Evolutionary conservation across 2,113 vertebrate species (phyloP).

Genomic region (Panurus biarmicus): DNA sequence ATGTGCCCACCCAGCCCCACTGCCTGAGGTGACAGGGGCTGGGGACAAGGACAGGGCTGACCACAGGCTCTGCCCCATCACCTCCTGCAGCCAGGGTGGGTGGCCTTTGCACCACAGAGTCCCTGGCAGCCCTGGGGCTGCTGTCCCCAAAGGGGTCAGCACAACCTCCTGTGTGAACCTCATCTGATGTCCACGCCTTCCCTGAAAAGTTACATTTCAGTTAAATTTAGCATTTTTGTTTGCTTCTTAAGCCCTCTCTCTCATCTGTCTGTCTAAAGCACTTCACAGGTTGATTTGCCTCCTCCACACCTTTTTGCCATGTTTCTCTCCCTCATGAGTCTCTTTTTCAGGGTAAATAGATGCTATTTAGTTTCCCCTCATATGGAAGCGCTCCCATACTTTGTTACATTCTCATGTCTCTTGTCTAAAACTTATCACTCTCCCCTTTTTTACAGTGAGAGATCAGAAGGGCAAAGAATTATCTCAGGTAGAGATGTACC

Average conservation of each 20-base stretch:
- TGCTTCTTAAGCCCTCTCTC: not conserved
- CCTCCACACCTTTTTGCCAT: not conserved
- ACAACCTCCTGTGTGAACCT: not conserved
- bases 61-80: not conserved
- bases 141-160: accelerated
- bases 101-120: accelerated
- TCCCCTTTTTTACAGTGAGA: not conserved
- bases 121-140: accelerated
- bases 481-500: not conserved
- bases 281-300: not conserved
- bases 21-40: no score
- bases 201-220: not conserved
- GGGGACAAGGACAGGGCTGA: accelerated
- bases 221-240: not conserved
- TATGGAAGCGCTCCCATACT: not conserved
- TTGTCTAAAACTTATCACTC: not conserved
- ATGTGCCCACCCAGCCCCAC: accelerated
- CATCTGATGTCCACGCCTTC: not conserved
- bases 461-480: not conserved
- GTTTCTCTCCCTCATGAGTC: not conserved
- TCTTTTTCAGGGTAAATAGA: not conserved
- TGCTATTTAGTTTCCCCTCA: not conserved
- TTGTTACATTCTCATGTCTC: not conserved
- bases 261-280: not conserved
- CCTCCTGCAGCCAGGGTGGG: accelerated